Evolutionary conservation across 2,888 invertebrate species (phyloP), one percentile per base, ranked within the genome.

Genomic region (Cephus spinipes): DNA sequence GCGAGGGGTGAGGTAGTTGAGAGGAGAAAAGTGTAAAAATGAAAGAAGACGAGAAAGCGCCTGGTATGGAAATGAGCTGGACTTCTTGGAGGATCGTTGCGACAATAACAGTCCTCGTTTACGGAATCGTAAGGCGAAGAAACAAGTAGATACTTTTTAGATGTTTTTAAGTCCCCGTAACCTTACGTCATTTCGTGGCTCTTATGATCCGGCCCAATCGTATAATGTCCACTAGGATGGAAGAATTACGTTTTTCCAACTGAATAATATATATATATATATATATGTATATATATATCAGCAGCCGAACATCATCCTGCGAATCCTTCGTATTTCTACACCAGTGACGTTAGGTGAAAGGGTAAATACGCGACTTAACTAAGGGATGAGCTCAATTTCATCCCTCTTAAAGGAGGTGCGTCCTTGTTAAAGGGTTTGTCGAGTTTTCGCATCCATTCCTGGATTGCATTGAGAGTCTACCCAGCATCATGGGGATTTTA

Each of bases 41-140:
- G 55, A 9, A 55, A 55, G 6, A 55, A 55, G 55, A 55, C 9
- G 23, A 55, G 82, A 84, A 81, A 55, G 80, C 82, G 80, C 78
- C 80, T 82, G 82, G 83, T 85, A 85, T 85, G 85, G 79, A 85
- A 85, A 85, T 82, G 81, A 82, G 81, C 23, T 55, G 55, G 55
- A 55, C 55, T 55, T 55, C 23, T 55, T 55, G 55, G 55, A 55
- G 55, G 55, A 55, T 23, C 23, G 55, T 55, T 55, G 55, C 55
- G 55, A 55, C 55, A 55, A 55, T 55, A 55, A 55, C 55, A 55
- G 55, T 55, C 55, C 23, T 55, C 55, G 55, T 55, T 55, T 55
- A 55, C 23, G 55, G 55, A 55, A 73, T 73, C 34, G 73, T 23
- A 73, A 12, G 35, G 15, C 23, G 31, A 31, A 40, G 74, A 31